These are phyloP conservation scores for Tyrannus savana DNA, from an alignment of 2,113 vertebrate species.

Conservation along the genomic window DNA sequence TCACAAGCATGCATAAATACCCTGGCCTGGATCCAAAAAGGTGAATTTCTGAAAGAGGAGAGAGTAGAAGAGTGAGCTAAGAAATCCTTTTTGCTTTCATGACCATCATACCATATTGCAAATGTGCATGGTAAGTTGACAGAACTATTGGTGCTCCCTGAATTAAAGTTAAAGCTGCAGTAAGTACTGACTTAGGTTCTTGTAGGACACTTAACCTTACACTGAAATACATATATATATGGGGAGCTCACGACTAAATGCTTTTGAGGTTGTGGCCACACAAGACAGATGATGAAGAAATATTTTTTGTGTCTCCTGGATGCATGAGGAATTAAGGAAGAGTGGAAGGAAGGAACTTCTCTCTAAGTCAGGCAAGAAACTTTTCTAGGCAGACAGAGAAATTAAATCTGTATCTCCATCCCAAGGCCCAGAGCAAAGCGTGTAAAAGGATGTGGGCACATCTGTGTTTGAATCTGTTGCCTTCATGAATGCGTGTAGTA, in stretches of 20 bases:
- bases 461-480: background rate
- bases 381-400: background rate
- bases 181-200: background rate
- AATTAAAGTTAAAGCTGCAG: background rate
- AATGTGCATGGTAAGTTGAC: background rate
- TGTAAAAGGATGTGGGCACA: background rate
- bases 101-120: background rate
- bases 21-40: background rate
- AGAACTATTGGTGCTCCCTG: background rate
- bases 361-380: background rate
- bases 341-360: background rate
- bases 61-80: background rate
- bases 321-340: background rate
- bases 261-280: background rate
- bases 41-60: background rate
- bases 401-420: background rate
- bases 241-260: background rate
- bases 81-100: background rate
- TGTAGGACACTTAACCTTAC: background rate
- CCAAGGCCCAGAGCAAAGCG: background rate
- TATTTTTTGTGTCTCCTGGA: background rate
- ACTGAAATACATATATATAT: background rate
- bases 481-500: fast-evolving
- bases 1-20: background rate
- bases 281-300: background rate